A percentile compares a stretch with the other conserved stretches of the same genome.
These are phyloP conservation scores for Laothoe populi DNA, from an alignment of 2,888 invertebrate genomes.

Conservation along the genomic window DNA sequence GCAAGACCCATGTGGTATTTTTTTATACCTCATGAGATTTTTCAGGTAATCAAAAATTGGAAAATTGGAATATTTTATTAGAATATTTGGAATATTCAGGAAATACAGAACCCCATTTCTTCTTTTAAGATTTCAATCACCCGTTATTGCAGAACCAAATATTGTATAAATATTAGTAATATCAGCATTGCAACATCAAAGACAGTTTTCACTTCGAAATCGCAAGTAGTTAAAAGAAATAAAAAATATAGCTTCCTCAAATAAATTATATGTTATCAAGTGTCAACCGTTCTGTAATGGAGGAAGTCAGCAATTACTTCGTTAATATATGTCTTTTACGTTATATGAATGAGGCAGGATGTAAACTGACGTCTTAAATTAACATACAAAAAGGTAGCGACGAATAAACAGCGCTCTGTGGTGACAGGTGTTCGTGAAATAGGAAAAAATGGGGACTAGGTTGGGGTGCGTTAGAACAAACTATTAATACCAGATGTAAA, in stretches of 20 bases:
- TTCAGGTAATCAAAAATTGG: too few relatives aligned
- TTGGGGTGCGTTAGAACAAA: neutral
- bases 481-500: too few relatives aligned
- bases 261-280: slow-evolving; percentile 22
- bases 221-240: neutral
- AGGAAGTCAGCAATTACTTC: slow-evolving; percentile 22
- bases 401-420: neutral
- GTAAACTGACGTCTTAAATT: neutral
- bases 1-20: too few relatives aligned
- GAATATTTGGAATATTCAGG: too few relatives aligned
- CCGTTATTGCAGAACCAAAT: too few relatives aligned
- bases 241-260: slow-evolving; percentile 16
- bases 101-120: too few relatives aligned
- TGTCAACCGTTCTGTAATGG: slow-evolving; percentile 21
- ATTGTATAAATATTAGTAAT: too few relatives aligned
- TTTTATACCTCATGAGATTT: too few relatives aligned
- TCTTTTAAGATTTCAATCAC: too few relatives aligned
- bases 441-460: neutral
- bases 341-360: slow-evolving; percentile 20
- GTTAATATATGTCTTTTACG: slow-evolving; percentile 17
- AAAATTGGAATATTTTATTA: too few relatives aligned
- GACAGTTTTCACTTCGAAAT: neutral
- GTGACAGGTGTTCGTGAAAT: neutral
- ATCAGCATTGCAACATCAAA: neutral
- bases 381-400: slow-evolving; percentile 5